These are phyloP conservation scores for Protobothrops flavoviridis DNA, from an alignment of 2,113 vertebrate species.

Conservation along the genomic window DNA sequence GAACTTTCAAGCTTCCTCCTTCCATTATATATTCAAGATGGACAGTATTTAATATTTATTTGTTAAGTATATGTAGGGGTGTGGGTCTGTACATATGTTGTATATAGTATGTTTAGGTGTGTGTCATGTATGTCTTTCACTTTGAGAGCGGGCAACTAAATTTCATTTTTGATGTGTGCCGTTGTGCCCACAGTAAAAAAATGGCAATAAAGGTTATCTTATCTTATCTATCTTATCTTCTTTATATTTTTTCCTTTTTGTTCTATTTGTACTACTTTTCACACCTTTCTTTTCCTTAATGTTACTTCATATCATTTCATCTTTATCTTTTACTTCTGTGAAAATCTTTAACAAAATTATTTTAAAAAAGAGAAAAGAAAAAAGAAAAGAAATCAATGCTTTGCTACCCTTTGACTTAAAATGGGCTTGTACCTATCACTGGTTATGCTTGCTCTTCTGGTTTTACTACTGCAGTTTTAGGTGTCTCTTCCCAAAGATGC, in stretches of 20 bases:
- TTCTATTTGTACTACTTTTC: background rate
- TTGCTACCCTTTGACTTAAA: background rate
- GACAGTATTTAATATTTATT: no score
- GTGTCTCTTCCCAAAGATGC: background rate
- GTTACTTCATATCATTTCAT: background rate
- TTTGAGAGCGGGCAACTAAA: no score
- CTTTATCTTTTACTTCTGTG: background rate
- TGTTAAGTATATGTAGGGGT: no score
- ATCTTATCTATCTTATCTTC: background rate
- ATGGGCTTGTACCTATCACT: background rate
- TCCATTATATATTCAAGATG: no score
- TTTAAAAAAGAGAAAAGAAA: background rate
- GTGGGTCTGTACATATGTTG: no score
- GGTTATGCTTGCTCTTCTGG: background rate
- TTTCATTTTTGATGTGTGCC: no score
- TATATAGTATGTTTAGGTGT: no score
- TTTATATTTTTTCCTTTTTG: background rate
- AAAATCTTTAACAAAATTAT: background rate
- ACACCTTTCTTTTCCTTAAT: background rate
- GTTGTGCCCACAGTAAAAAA: no score
- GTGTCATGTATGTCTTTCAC: no score
- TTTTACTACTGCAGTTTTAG: background rate
- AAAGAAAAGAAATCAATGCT: background rate
- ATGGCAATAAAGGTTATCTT: no score
- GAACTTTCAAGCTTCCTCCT: no score